Base-by-base conservation (phyloP, 1,140 invertebrate genomes). In the Drosophila obscura region DNA sequence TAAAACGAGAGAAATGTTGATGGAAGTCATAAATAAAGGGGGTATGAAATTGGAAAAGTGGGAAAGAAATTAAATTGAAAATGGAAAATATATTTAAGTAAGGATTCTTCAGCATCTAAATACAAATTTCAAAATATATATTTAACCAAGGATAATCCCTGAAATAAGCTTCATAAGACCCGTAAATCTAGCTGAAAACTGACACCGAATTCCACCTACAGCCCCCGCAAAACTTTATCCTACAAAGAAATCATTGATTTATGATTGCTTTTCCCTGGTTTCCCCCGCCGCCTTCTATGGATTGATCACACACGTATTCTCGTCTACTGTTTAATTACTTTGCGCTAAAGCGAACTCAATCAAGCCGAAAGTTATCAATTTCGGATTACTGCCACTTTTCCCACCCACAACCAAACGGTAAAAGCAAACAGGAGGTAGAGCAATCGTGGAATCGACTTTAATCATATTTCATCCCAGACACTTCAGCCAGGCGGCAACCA, bases 381-480 rank as follows among this genome's bases (percentile, higher is more conserved):
- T 69, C 67, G 67, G 67, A 69, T 69, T 69, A 69, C 44, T 35
- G 3, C 31, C 4, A 11, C 31, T 43, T 68, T 8, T 4, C 35
- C 52, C 19, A 24, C 60, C 57, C 31, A 28, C 11, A 39, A 5
- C 31, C 9, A 35, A 9, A 9, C 31, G 31, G 31, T 19, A 69
- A 69, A 50, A 58, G 46, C 65, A 69, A 69, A 57, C 44, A 48
- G 16, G n/a, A 49, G 22, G 26, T 39, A 39, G 35, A 1, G 11
- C 8, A 43, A 43, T 35, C 31, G 11, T 39, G 35, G 35, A 35
- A 11, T 56, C 67, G 67, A 58, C 51, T 69, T 69, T 58, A 69
- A 49, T 64, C 64, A 69, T 73, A 73, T 73, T 64, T 73, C 71
- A 73, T 73, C 39, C 51, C 59, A 73, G 53, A 73, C 45, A 73